phyloP scores from a whole-genome alignment of 2,888 invertebrate species.

The Pollenia angustigena region DNA sequence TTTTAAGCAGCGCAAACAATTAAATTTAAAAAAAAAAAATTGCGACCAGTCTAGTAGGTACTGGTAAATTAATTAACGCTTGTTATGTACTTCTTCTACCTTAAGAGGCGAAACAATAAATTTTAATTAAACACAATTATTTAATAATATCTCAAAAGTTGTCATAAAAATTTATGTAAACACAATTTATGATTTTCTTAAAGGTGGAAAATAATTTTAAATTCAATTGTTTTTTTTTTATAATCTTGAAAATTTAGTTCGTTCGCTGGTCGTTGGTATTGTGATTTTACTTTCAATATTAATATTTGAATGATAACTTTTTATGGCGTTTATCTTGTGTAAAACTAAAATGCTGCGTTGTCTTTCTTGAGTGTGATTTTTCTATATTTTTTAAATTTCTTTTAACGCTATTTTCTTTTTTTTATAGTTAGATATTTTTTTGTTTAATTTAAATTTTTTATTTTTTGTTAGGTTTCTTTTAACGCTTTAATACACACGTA shows the following conservation, averaged over 20 bases:
- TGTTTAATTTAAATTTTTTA: constrained; percentile 5
- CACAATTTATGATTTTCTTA: not conserved
- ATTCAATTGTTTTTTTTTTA: not conserved
- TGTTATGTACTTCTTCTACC: no score
- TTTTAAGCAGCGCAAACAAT: no score
- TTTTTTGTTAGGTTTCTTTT: constrained; percentile 46
- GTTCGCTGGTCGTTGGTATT: constrained; percentile 27
- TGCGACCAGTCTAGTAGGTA: no score
- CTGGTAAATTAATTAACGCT: no score
- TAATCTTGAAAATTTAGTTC: not conserved
- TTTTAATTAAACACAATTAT: no score
- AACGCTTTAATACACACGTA: constrained; percentile 13
- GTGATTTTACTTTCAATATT: constrained; percentile 18
- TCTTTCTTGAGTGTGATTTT: constrained; percentile 19
- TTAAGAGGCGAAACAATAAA: no score
- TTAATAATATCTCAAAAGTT: no score
- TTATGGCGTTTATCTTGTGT: constrained; percentile 1
- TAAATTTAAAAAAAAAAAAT: no score
- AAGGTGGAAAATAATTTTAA: not conserved
- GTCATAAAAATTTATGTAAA: no score
- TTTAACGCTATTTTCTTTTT: constrained; percentile 12
- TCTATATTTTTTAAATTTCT: constrained; percentile 30
- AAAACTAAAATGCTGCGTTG: constrained; percentile 20
- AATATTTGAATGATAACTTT: constrained; percentile 22
- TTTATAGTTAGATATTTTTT: constrained; percentile 11